These are phyloP conservation scores for Anseranas semipalmata DNA, from an alignment of 2,113 vertebrate genomes.

Conservation along the genomic window DNA sequence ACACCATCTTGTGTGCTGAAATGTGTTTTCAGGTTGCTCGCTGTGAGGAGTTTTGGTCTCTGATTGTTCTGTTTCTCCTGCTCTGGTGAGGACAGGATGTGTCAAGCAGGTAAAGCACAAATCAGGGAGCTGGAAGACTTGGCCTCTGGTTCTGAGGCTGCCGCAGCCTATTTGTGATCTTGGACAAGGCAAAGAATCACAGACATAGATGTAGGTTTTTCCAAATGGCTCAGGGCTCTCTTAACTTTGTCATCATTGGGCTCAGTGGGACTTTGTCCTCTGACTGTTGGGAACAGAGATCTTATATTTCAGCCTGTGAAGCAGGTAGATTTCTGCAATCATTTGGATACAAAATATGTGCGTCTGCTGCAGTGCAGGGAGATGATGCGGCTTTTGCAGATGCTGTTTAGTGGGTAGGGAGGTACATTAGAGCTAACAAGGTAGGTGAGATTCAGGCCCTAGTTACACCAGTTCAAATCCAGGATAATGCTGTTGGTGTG, in stretches of 20 bases:
- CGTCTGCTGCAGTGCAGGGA: background rate
- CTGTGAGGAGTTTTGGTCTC: background rate
- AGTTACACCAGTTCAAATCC: background rate
- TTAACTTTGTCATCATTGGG: background rate
- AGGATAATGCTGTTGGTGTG: background rate
- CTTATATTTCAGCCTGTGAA: background rate
- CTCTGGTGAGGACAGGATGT: slow-evolving; percentile 11
- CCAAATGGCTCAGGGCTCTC: background rate
- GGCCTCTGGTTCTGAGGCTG: background rate
- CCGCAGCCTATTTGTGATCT: background rate
- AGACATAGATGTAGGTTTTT: background rate
- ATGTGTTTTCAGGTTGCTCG: background rate
- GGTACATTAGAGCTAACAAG: background rate
- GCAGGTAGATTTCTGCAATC: background rate
- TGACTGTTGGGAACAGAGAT: background rate
- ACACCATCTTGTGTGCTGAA: background rate
- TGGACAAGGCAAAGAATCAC: background rate
- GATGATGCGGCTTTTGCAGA: background rate
- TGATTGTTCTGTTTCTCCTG: background rate
- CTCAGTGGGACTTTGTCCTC: background rate
- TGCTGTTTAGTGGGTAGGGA: background rate
- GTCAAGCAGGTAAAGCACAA: background rate
- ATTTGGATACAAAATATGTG: background rate
- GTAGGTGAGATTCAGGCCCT: background rate
- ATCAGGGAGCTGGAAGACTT: background rate